Evolutionary conservation across 2,797 vertebrate species (phyloP).

Genomic region (Coregonus sp.): DNA sequence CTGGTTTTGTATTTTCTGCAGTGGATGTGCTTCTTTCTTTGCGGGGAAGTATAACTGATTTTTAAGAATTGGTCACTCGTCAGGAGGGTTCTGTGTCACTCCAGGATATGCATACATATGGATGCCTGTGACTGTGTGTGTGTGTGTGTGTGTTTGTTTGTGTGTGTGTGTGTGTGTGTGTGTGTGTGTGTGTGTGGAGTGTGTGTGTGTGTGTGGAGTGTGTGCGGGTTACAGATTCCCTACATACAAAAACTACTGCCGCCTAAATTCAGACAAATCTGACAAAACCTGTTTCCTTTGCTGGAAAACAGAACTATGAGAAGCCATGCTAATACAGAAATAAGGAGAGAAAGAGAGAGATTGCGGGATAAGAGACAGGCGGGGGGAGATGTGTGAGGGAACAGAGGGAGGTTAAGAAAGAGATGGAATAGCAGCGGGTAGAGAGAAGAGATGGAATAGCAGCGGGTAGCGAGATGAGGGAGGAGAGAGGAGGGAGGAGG

Average conservation of each 20-base stretch:
- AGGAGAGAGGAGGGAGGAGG: too few relatives aligned
- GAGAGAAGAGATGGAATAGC: not conserved
- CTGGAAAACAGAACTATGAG: not conserved
- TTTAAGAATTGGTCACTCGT: slow-evolving; percentile 41
- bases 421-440: not conserved
- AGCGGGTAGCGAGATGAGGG: too few relatives aligned
- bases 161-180: slow-evolving; percentile 3
- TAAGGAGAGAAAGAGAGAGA: slow-evolving; percentile 5
- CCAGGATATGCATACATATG: slow-evolving; percentile 49
- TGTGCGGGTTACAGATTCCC: not conserved
- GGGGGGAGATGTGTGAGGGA: not conserved
- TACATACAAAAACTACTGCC: not conserved
- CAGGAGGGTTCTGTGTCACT: slow-evolving; percentile 36
- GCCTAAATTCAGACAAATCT: not conserved
- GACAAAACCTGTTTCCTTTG: slow-evolving; percentile 4
- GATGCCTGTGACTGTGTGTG: slow-evolving; percentile 20
- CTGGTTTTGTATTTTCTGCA: slow-evolving; percentile 39
- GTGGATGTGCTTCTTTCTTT: slow-evolving; percentile 21
- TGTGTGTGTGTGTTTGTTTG: slow-evolving; percentile 15
- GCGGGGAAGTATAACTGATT: slow-evolving; percentile 27
- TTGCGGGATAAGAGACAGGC: too few relatives aligned
- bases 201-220: too few relatives aligned
- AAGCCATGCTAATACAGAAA: not conserved
- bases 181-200: slow-evolving; percentile 7
- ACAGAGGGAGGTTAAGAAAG: too few relatives aligned